Evolutionary conservation across 2,113 vertebrate genomes (phyloP).

Genomic region (Chlorocebus sabaeus): DNA sequence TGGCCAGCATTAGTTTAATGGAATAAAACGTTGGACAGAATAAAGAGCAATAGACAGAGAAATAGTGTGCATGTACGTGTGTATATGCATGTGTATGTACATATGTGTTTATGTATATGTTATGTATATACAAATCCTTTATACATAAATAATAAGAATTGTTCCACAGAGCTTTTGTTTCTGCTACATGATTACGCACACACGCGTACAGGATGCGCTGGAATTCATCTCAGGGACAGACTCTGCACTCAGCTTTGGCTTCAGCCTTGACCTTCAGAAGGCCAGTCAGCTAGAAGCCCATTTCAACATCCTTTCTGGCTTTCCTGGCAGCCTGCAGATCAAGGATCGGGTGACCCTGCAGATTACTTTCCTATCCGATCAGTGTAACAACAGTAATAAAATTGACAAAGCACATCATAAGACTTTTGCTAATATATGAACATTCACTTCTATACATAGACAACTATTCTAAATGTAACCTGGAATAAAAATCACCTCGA

Average conservation of each 20-base stretch:
- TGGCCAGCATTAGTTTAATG: not conserved
- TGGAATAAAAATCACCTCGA: not conserved
- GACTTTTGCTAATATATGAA: not conserved
- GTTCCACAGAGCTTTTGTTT: not conserved
- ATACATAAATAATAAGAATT: not conserved
- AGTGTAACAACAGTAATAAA: not conserved
- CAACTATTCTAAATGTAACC: not conserved
- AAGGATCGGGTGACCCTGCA: not conserved
- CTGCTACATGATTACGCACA: too few relatives aligned
- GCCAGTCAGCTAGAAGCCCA: not conserved
- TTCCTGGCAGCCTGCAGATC: fast-evolving
- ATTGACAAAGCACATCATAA: too few relatives aligned
- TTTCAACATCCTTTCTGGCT: not conserved
- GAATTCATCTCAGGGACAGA: not conserved
- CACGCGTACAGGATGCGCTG: fast-evolving
- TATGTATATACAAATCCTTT: not conserved
- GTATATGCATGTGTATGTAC: not conserved
- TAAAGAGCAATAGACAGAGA: not conserved
- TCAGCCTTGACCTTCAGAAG: not conserved
- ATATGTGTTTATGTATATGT: not conserved
- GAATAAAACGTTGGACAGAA: not conserved
- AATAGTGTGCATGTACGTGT: not conserved
- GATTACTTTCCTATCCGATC: not conserved
- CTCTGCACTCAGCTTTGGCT: too few relatives aligned
- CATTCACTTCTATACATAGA: not conserved